These are phyloP conservation scores for Bubo scandiacus DNA, from an alignment of 2,113 vertebrate species.

Conservation along the genomic window DNA sequence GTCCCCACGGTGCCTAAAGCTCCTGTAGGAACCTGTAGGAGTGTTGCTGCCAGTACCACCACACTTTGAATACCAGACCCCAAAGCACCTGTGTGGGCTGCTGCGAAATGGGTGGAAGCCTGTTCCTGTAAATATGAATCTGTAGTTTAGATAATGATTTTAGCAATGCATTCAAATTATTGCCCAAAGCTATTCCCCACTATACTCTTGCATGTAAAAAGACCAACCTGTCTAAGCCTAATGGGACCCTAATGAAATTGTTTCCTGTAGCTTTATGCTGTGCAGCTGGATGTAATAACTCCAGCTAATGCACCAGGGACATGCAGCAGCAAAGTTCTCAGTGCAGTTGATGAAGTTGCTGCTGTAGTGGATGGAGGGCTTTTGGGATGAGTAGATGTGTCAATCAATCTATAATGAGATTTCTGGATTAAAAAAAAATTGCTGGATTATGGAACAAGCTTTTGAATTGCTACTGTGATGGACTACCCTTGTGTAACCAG, in stretches of 20 bases:
- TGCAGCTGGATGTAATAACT: background rate
- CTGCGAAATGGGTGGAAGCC: background rate
- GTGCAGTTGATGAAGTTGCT: background rate
- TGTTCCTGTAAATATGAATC: background rate
- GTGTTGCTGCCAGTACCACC: background rate
- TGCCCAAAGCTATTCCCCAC: background rate
- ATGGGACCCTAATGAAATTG: background rate
- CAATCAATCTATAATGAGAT: background rate
- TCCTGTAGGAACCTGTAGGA: background rate
- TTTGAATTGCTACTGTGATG: background rate
- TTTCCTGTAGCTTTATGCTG: background rate
- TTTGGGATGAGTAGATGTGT: background rate
- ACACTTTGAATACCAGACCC: background rate
- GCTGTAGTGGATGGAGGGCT: background rate
- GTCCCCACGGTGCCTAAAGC: background rate
- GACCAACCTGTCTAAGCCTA: background rate
- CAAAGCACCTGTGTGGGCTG: fast-evolving
- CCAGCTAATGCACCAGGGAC: background rate
- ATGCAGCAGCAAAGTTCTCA: background rate
- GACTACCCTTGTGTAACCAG: background rate
- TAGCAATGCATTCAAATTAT: background rate
- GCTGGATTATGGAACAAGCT: background rate
- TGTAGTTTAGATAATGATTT: background rate
- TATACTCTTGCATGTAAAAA: background rate
- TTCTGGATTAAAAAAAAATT: background rate